These are phyloP conservation scores for Tiliacea citrago DNA, from an alignment of 2,888 invertebrate species.

Conservation along the genomic window DNA sequence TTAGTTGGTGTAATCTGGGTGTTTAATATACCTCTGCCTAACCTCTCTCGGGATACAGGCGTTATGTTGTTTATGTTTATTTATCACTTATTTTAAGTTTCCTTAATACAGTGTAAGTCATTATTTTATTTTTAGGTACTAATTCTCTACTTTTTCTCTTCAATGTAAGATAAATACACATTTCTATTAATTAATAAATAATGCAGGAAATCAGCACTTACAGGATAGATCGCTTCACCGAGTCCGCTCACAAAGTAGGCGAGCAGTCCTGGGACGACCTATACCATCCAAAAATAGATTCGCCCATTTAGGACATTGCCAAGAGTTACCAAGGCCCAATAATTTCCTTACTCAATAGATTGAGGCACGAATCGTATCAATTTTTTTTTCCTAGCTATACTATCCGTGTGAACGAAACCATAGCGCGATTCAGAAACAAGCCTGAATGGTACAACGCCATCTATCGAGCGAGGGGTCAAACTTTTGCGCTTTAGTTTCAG, in stretches of 20 bases:
- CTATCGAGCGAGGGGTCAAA: slow-evolving; percentile 62
- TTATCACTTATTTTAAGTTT: no score
- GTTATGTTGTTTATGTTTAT: not conserved
- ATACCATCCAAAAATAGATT: slow-evolving; percentile 94
- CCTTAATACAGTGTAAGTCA: no score
- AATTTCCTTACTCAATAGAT: slow-evolving; percentile 99
- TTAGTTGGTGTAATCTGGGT: no score
- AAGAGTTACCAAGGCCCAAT: slow-evolving; percentile 97
- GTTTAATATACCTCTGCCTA: not conserved
- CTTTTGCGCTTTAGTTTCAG: not conserved
- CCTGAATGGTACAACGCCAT: slow-evolving; percentile 70
- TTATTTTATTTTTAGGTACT: no score
- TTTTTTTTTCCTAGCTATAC: not conserved
- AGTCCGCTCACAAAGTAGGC: slow-evolving; percentile 94
- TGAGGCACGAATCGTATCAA: slow-evolving; percentile 94
- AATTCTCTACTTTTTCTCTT: no score
- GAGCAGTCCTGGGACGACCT: slow-evolving; percentile 96
- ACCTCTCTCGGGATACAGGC: not conserved
- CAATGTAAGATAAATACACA: no score
- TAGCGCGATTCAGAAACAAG: slow-evolving; percentile 68
- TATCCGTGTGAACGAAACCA: slow-evolving; percentile 55
- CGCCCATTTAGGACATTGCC: slow-evolving; percentile 93
- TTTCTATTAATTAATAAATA: not conserved
- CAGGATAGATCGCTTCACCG: slow-evolving; percentile 96
- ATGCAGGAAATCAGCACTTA: not conserved